Evolutionary conservation across 2,888 invertebrate genomes (phyloP), one percentile per base, ranked within the genome.

Genomic region (Apamea crenata): DNA sequence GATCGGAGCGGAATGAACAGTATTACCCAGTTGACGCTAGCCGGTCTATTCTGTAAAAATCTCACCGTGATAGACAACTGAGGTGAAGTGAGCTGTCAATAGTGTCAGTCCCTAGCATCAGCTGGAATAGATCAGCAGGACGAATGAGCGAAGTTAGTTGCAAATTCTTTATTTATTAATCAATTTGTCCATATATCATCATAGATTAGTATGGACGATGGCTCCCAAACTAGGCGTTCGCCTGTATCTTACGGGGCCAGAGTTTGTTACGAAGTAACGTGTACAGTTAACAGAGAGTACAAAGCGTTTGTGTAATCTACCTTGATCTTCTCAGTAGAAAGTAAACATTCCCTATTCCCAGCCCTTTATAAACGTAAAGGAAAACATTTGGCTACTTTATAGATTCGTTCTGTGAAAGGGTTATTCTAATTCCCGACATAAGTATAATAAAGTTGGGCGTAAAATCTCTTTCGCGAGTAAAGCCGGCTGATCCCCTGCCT

Each of bases 381-480:
- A 53, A 81, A 47, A 68, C 53, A 74, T 74, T 74, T 44, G 47
- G 63, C 14, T 74, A 44, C 47, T 63, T 53, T 36, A 66, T 29
- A 10, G n/a, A 66, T 66, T 65, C 53, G 16, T n/a, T 81, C 18
- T 32, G 36, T 63, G 47, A 47, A 61, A 71, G 71, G 73, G 73
- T 78, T 83, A 78, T 74, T 73, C 44, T 70, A 78, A 72, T 74
- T 36, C n/a, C n/a, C 36, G 21, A 82, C 77, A 50, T 72, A 77
- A 82, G 72, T 66, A 47, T 66, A 63, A 74, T 78, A 68, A 79
- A 79, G 74, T 83, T 74, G 73, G 59, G 8, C 69, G 32, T 44
- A 47, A 53, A 69, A 70, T 79, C 66, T 74, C 25, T 65, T 65
- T 44, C 59, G 50, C 40, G 47, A 61, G 78, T 29, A 50, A 67